Evolutionary conservation across 2,113 vertebrate species (phyloP).

Genomic region (Motacilla alba): DNA sequence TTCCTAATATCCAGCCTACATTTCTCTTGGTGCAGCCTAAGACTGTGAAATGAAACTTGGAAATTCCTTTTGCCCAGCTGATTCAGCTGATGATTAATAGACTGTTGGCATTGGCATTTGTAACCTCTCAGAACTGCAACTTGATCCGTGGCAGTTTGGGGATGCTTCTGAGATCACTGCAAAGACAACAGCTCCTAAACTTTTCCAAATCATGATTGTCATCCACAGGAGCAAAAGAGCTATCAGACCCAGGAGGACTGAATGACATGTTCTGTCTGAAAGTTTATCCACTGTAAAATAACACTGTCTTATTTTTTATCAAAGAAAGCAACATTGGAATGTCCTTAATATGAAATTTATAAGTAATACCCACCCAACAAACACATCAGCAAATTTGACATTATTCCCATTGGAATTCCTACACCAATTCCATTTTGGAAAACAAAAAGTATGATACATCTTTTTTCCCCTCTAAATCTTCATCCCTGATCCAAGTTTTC

Average conservation of each 20-base stretch:
- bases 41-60: neutral
- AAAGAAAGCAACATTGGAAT: neutral
- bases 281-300: neutral
- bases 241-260: neutral
- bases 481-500: neutral
- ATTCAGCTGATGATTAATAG: neutral
- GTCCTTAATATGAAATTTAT: neutral
- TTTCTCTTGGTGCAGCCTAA: neutral
- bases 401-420: neutral
- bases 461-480: neutral
- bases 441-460: neutral
- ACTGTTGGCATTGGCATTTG: rapidly evolving
- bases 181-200: neutral
- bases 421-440: neutral
- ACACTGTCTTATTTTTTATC: neutral
- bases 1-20: neutral
- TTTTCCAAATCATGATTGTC: neutral
- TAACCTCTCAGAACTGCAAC: neutral
- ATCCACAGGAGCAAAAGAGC: neutral
- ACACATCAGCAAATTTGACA: neutral
- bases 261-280: neutral
- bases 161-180: neutral
- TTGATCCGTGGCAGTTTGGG: neutral
- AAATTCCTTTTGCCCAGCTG: neutral
- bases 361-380: neutral